Percentiles rank a stretch among this genome's conserved stretches.
Evolutionary conservation across 2,888 invertebrate species (phyloP).

Genomic region (Lithophane semibrunnea): DNA sequence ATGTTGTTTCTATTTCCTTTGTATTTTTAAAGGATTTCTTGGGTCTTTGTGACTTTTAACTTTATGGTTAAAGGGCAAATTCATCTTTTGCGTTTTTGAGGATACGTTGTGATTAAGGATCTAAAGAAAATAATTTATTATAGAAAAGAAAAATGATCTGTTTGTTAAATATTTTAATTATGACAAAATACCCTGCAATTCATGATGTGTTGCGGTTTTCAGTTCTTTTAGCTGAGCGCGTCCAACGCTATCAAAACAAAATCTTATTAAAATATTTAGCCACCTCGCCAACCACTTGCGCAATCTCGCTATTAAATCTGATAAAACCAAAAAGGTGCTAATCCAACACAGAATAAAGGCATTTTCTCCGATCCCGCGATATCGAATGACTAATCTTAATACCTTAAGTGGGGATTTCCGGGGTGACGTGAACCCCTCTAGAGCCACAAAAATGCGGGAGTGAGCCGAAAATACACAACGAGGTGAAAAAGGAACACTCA

Average conservation of each 20-base stretch:
- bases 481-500: slow-evolving; percentile 3
- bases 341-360: slow-evolving; percentile 15
- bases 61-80: background rate
- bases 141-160: background rate
- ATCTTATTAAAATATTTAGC: slow-evolving; percentile 7
- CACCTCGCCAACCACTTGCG: background rate
- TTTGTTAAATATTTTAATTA: background rate
- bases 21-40: slow-evolving; percentile 40
- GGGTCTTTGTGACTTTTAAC: background rate
- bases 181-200: background rate
- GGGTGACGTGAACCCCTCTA: slow-evolving; percentile 24
- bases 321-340: slow-evolving; percentile 22
- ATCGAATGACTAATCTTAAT: slow-evolving; percentile 54
- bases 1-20: slow-evolving; percentile 33
- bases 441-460: slow-evolving; percentile 26
- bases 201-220: background rate
- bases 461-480: slow-evolving; percentile 24
- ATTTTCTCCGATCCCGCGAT: slow-evolving; percentile 29
- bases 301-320: slow-evolving; percentile 6
- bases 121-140: background rate
- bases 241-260: background rate
- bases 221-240: background rate
- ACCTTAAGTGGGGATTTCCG: slow-evolving; percentile 52
- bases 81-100: background rate
- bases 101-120: background rate